Evolutionary conservation across 2,113 vertebrate species (phyloP).

Genomic region (Amphilophus citrinellus): DNA sequence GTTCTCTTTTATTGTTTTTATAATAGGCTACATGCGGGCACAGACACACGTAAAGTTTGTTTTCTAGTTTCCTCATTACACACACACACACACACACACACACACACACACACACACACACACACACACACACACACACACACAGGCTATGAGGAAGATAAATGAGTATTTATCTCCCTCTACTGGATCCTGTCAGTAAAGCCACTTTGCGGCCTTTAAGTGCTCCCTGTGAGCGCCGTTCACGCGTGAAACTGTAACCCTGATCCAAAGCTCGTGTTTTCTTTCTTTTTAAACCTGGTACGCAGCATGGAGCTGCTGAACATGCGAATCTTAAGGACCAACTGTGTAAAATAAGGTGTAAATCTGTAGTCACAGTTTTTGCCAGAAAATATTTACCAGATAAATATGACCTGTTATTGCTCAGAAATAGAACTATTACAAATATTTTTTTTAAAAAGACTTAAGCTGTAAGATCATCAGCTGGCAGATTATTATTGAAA

Average conservation of each 20-base stretch:
- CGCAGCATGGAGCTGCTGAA: background rate
- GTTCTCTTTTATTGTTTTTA: slow-evolving; percentile 3
- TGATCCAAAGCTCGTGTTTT: background rate
- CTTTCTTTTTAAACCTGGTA: background rate
- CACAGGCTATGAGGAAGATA: background rate
- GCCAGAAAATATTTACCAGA: background rate
- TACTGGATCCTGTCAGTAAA: slow-evolving; percentile 52
- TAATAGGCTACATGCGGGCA: background rate
- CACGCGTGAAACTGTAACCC: background rate
- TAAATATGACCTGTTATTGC: background rate
- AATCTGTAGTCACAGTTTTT: background rate
- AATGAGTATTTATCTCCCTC: slow-evolving; percentile 72
- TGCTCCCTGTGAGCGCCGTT: background rate
- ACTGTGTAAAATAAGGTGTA: background rate
- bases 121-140: background rate
- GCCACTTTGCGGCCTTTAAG: slow-evolving; percentile 24
- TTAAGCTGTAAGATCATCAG: too few relatives aligned
- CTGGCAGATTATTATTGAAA: background rate
- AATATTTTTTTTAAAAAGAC: too few relatives aligned
- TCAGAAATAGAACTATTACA: background rate
- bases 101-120: background rate
- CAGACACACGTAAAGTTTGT: slow-evolving; percentile 15
- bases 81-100: background rate
- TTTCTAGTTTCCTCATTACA: background rate
- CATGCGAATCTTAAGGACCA: background rate